Conservation (phyloP, 2,888 invertebrate species). For the Protodeltote pygarga region DNA sequence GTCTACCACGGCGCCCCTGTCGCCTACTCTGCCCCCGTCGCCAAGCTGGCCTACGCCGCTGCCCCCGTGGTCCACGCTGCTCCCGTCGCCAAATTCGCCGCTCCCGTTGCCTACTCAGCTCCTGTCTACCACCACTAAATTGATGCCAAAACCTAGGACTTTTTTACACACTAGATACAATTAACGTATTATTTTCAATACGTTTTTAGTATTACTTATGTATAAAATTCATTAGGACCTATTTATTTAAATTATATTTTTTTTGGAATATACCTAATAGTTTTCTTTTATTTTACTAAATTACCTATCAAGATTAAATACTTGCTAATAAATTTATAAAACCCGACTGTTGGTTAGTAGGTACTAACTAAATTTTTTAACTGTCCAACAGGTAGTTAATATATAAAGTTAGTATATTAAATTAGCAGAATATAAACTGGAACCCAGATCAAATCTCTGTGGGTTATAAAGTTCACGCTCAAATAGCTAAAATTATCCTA, state of each 20-base stretch:
- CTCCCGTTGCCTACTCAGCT: slow-evolving; percentile 61
- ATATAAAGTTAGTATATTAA: too few relatives aligned
- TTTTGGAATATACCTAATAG: slow-evolving; percentile 2
- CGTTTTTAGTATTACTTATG: slow-evolving; percentile 44
- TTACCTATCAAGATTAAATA: too few relatives aligned
- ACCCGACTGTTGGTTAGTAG: not conserved
- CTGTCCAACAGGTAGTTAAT: not conserved
- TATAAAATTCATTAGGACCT: slow-evolving; percentile 55
- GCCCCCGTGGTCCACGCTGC: slow-evolving; percentile 63
- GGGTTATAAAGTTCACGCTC: slow-evolving; percentile 32
- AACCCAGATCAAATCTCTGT: slow-evolving; percentile 1
- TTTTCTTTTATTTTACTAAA: too few relatives aligned
- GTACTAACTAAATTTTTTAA: not conserved
- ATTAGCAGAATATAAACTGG: too few relatives aligned
- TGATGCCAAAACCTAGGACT: slow-evolving; percentile 66
- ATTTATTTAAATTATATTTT: slow-evolving; percentile 56
- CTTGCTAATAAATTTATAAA: slow-evolving; percentile 1
- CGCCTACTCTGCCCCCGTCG: slow-evolving; percentile 46
- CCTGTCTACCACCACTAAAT: slow-evolving; percentile 76
- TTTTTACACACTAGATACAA: slow-evolving; percentile 51
- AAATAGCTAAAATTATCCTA: slow-evolving; percentile 25
- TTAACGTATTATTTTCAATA: slow-evolving; percentile 56
- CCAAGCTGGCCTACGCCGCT: slow-evolving; percentile 63
- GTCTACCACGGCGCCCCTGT: slow-evolving; percentile 70
- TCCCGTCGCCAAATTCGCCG: slow-evolving; percentile 62